phyloP scores from a whole-genome alignment of 2,888 invertebrate species.

The Sepioteuthis lessoniana region DNA sequence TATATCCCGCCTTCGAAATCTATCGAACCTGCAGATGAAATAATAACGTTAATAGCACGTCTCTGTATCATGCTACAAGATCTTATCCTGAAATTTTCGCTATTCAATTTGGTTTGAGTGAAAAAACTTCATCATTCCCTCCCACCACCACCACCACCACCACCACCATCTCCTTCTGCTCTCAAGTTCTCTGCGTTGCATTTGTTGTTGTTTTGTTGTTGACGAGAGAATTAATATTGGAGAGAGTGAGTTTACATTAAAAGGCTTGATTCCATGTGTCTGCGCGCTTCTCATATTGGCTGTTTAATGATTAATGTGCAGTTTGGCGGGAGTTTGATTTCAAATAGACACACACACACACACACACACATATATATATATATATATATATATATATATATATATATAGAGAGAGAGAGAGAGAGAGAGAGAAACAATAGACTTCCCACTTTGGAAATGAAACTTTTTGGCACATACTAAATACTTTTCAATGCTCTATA shows the following conservation, averaged over 20 bases:
- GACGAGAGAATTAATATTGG: background rate
- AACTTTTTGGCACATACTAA: background rate
- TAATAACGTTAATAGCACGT: background rate
- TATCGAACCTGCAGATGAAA: background rate
- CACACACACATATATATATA: no score
- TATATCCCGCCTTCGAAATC: constrained; percentile 9
- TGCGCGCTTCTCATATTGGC: background rate
- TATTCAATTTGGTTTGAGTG: background rate
- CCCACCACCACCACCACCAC: no score
- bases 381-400: no score
- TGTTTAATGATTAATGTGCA: background rate
- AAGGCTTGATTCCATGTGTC: background rate
- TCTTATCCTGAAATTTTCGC: background rate
- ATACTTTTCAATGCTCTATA: background rate
- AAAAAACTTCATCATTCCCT: background rate
- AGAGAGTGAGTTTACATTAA: background rate
- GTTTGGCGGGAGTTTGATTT: background rate
- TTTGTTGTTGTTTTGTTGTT: background rate
- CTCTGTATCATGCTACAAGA: background rate
- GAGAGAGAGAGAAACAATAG: background rate
- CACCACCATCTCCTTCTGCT: no score
- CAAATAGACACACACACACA: background rate
- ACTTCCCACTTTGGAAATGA: background rate
- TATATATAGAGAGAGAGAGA: no score
- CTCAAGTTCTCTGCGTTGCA: background rate